A percentile compares a stretch with the other conserved stretches of the same genome.
Conservation (phyloP, 2,113 vertebrate genomes). For the Hirundichthys speculiger region DNA sequence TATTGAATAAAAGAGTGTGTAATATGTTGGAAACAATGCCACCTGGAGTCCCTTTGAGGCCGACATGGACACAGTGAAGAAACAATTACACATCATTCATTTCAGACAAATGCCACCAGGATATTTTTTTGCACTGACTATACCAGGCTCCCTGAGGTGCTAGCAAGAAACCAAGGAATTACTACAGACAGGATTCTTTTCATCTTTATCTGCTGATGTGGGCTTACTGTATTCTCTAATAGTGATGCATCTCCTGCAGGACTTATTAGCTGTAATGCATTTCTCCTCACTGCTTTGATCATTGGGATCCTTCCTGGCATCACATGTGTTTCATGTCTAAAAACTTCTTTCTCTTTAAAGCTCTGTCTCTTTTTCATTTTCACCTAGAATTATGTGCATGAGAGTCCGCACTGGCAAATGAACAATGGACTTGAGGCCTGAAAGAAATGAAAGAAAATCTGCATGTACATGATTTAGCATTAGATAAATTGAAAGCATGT, state of each 20-base stretch:
- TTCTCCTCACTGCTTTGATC: slow-evolving; percentile 48
- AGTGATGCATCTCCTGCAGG: slow-evolving; percentile 24
- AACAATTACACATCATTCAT: not conserved
- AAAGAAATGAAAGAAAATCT: no score
- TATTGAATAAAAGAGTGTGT: no score
- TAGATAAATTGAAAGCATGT: no score
- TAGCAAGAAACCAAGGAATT: slow-evolving; percentile 1
- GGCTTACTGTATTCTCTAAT: slow-evolving; percentile 20
- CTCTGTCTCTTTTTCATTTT: slow-evolving; percentile 1
- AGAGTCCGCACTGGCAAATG: not conserved
- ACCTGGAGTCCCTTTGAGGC: no score
- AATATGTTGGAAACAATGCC: no score
- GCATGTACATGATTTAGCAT: no score
- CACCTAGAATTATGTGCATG: not conserved
- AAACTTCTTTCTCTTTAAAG: slow-evolving; percentile 7
- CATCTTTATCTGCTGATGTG: slow-evolving; percentile 13
- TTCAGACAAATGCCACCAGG: not conserved
- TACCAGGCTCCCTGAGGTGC: not conserved
- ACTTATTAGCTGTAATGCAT: slow-evolving; percentile 45
- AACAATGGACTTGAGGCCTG: no score
- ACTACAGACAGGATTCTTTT: not conserved
- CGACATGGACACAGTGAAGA: not conserved
- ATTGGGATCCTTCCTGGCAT: slow-evolving; percentile 21
- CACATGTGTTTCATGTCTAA: slow-evolving; percentile 29
- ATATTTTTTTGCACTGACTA: not conserved